Evolutionary conservation across 2,113 vertebrate genomes (phyloP).

Genomic region (Halcyon malimbica): DNA sequence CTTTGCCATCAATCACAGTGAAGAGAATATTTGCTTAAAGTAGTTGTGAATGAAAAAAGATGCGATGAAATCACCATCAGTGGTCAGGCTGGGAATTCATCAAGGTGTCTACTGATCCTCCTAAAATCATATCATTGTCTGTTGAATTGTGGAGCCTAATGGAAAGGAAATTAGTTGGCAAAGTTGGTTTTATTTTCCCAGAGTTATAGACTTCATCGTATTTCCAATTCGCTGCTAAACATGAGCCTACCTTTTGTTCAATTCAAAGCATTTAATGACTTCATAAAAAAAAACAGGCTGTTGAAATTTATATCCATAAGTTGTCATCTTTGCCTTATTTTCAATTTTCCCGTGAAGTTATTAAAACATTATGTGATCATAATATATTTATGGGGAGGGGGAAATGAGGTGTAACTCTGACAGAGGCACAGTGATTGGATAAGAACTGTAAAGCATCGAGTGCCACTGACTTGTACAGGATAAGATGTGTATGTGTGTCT

Average conservation of each 20-base stretch:
- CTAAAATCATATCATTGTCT: constrained; percentile 35
- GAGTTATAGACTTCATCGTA: constrained; percentile 4
- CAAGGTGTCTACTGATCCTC: constrained; percentile 30
- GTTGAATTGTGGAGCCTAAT: constrained; percentile 42
- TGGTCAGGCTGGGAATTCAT: constrained; percentile 52
- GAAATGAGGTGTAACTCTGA: constrained; percentile 60
- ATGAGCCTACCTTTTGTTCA: constrained; percentile 37
- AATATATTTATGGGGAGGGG: constrained; percentile 57
- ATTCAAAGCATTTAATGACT: constrained; percentile 40
- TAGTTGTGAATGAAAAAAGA: constrained; percentile 25
- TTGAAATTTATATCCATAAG: constrained; percentile 58
- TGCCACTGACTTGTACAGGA: not conserved
- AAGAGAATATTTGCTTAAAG: constrained; percentile 37
- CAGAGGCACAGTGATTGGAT: constrained; percentile 29
- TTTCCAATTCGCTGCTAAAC: constrained; percentile 43
- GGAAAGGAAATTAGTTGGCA: constrained; percentile 32
- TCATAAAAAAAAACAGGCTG: constrained; percentile 19
- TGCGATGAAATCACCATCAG: constrained; percentile 30
- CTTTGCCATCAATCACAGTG: constrained; percentile 1
- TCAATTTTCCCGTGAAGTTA: constrained; percentile 60
- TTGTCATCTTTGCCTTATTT: constrained; percentile 61
- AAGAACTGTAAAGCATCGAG: not conserved
- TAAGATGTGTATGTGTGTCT: not conserved
- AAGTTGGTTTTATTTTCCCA: constrained; percentile 49
- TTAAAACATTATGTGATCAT: constrained; percentile 61